These are phyloP conservation scores for Galagoides demidoff DNA, from an alignment of 2,797 vertebrate species.

Conservation along the genomic window DNA sequence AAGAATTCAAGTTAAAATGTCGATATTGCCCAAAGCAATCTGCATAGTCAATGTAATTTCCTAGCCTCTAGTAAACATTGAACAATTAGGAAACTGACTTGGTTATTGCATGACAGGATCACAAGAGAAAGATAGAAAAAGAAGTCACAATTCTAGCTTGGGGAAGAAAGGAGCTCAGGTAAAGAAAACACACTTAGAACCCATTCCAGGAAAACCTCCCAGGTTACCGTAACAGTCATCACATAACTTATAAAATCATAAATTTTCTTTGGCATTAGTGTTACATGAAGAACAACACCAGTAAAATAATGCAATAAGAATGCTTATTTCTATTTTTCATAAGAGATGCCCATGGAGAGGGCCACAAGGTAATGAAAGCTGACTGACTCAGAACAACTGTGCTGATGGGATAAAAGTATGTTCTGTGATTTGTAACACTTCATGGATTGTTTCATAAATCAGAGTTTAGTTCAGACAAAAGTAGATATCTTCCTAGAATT, in stretches of 20 bases:
- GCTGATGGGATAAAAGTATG: not conserved
- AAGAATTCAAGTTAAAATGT: not conserved
- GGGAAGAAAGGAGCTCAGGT: not conserved
- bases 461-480: constrained; percentile 12
- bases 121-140: not conserved
- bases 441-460: not conserved
- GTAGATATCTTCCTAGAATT: not conserved
- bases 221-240: not conserved
- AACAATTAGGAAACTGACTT: not conserved
- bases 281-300: not conserved
- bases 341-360: not conserved
- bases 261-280: not conserved
- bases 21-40: too few species aligned
- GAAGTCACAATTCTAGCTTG: not conserved
- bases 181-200: not conserved
- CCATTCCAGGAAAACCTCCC: not conserved
- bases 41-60: too few species aligned
- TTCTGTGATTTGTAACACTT: not conserved
- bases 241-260: not conserved
- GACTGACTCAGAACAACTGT: not conserved
- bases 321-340: not conserved
- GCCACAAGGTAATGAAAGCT: not conserved
- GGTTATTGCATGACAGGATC: not conserved
- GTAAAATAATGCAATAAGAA: not conserved
- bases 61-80: not conserved